Percentiles rank a stretch among this genome's conserved stretches.
Evolutionary conservation across 2,113 vertebrate genomes (phyloP).

Genomic region (Cebus imitator): DNA sequence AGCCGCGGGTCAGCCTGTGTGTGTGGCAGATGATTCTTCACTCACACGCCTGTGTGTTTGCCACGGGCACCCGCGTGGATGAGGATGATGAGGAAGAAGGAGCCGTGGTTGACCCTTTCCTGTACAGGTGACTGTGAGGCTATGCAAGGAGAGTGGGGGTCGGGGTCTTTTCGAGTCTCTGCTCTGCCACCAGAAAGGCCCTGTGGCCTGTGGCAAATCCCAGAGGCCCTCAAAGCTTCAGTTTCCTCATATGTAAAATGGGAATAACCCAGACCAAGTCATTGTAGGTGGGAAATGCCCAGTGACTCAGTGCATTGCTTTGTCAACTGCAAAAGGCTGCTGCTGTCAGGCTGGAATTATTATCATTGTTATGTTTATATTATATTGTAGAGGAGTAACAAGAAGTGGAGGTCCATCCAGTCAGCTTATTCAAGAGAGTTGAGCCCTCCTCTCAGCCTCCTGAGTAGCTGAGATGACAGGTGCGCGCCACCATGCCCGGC

Average conservation of each 20-base stretch:
- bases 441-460: not conserved
- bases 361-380: not conserved
- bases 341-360: not conserved
- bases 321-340: not conserved
- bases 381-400: not conserved
- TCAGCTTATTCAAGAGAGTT: not conserved
- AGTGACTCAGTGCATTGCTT: not conserved
- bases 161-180: not conserved
- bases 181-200: not conserved
- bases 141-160: not conserved
- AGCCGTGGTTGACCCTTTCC: not conserved
- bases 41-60: not conserved
- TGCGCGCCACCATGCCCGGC: not conserved
- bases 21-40: not conserved
- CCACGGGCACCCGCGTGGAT: rapidly evolving
- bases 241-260: not conserved
- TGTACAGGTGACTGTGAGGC: not conserved
- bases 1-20: not conserved
- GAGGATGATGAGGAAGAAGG: not conserved
- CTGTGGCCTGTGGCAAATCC: not conserved
- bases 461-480: not conserved
- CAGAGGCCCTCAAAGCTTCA: not conserved
- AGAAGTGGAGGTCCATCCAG: not conserved
- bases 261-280: not conserved
- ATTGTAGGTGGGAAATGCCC: not conserved